These are phyloP conservation scores for Drosophila affinis DNA, from an alignment of 2,888 invertebrate species.

Conservation along the genomic window DNA sequence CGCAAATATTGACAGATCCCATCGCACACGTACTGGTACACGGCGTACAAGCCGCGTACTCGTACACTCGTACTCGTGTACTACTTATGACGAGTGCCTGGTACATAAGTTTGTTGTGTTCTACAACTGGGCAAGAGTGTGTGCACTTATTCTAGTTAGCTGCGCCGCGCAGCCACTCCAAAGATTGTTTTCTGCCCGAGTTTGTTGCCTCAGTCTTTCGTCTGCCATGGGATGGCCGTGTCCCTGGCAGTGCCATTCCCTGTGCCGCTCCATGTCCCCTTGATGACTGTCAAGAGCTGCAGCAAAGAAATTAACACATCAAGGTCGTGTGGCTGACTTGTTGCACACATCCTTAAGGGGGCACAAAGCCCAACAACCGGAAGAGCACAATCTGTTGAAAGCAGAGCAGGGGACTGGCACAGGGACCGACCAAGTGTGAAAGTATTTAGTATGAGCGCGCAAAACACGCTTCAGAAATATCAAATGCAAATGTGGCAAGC, in stretches of 20 bases:
- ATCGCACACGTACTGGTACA: slow-evolving; percentile 24
- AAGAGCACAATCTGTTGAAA: slow-evolving; percentile 58
- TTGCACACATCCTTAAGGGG: slow-evolving; percentile 62
- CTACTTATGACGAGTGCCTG: slow-evolving; percentile 54
- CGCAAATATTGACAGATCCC: slow-evolving; percentile 71
- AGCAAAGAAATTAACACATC: slow-evolving; percentile 79
- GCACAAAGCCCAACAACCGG: slow-evolving; percentile 48
- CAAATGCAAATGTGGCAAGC: slow-evolving; percentile 52
- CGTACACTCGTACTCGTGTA: neutral
- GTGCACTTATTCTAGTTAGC: slow-evolving; percentile 51
- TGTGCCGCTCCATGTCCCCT: neutral
- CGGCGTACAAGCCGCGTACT: too few relatives aligned
- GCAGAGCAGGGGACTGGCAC: slow-evolving; percentile 1
- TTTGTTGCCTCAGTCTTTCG: slow-evolving; percentile 65
- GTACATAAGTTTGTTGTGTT: slow-evolving; percentile 34
- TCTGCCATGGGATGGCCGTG: slow-evolving; percentile 2
- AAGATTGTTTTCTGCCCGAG: slow-evolving; percentile 33
- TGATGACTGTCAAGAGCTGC: slow-evolving; percentile 24
- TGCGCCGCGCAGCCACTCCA: slow-evolving; percentile 14
- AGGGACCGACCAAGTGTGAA: slow-evolving; percentile 58
- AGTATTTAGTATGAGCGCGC: slow-evolving; percentile 71
- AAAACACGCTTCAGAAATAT: slow-evolving; percentile 46
- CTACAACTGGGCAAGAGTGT: slow-evolving; percentile 35
- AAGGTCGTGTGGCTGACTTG: slow-evolving; percentile 71
- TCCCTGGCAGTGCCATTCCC: neutral